phyloP scores from a whole-genome alignment of 2,797 vertebrate genomes.

The Anisognathus igniventris region DNA sequence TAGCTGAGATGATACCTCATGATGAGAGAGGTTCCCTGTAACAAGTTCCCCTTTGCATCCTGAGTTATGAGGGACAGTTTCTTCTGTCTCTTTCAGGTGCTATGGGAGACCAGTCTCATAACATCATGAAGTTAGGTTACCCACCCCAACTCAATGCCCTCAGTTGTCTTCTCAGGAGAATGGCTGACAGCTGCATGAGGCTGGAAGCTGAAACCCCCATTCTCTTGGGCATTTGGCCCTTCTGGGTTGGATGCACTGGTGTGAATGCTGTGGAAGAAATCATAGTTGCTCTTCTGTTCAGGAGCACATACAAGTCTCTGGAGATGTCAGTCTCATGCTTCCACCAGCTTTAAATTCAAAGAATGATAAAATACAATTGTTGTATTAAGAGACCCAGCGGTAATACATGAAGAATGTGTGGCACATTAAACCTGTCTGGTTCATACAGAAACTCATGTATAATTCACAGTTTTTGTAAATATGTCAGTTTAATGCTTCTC shows the following conservation, averaged over 20 bases:
- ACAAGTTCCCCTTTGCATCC: rapidly evolving
- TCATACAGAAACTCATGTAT: slow-evolving; percentile 32
- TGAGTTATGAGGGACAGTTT: not conserved
- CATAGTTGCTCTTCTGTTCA: rapidly evolving
- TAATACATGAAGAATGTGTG: not conserved
- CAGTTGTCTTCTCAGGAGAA: not conserved
- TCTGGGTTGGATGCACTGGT: not conserved
- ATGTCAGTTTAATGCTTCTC: not conserved
- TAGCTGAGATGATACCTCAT: not conserved
- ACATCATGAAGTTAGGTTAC: not conserved
- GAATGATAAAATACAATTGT: not conserved
- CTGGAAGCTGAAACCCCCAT: not conserved
- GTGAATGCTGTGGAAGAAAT: not conserved
- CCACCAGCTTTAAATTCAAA: not conserved
- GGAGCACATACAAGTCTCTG: not conserved
- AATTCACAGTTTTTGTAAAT: slow-evolving; percentile 43
- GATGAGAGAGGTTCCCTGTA: not conserved
- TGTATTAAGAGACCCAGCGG: not conserved
- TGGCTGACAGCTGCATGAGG: not conserved
- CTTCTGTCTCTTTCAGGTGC: not conserved
- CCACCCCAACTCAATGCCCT: rapidly evolving
- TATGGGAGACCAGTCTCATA: not conserved
- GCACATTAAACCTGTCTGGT: not conserved
- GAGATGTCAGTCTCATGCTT: not conserved
- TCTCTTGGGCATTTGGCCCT: not conserved